Percentiles rank a stretch among this genome's conserved stretches.
These are phyloP conservation scores for Centropus unirufus DNA, from an alignment of 2,113 vertebrate species.

Conservation along the genomic window DNA sequence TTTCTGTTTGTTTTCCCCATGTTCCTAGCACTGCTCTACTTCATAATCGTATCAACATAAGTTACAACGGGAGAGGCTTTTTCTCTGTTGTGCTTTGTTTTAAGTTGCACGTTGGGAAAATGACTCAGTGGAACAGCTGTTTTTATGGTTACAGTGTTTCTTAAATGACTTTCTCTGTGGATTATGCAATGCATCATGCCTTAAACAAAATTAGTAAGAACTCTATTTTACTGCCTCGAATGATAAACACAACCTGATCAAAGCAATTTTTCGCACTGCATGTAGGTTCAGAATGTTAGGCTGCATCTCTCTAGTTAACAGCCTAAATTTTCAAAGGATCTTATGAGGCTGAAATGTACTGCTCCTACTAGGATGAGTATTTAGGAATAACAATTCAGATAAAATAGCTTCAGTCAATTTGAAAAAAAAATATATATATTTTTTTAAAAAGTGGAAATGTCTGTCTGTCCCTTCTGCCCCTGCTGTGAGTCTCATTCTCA, in stretches of 20 bases:
- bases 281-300: constrained; percentile 25
- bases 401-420: not conserved
- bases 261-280: constrained; percentile 21
- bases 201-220: constrained; percentile 53
- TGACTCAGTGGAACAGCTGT: constrained; percentile 46
- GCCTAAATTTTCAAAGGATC: constrained; percentile 7
- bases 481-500: constrained; percentile 21
- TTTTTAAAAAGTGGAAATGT: not conserved
- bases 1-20: not conserved
- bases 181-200: constrained; percentile 28
- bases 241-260: constrained; percentile 48
- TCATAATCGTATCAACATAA: not conserved
- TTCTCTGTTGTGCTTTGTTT: constrained; percentile 9
- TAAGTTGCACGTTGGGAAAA: not conserved
- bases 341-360: not conserved
- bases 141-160: constrained; percentile 26
- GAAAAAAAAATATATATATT: not conserved
- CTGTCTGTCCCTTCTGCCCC: constrained; percentile 4
- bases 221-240: constrained; percentile 39
- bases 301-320: not conserved
- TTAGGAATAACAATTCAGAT: constrained; percentile 33
- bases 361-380: constrained; percentile 7
- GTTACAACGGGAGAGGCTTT: not conserved
- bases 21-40: not conserved
- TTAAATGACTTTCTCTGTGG: constrained; percentile 10